phyloP scores from a whole-genome alignment of 2,888 invertebrate species.

The Blera fallax region DNA sequence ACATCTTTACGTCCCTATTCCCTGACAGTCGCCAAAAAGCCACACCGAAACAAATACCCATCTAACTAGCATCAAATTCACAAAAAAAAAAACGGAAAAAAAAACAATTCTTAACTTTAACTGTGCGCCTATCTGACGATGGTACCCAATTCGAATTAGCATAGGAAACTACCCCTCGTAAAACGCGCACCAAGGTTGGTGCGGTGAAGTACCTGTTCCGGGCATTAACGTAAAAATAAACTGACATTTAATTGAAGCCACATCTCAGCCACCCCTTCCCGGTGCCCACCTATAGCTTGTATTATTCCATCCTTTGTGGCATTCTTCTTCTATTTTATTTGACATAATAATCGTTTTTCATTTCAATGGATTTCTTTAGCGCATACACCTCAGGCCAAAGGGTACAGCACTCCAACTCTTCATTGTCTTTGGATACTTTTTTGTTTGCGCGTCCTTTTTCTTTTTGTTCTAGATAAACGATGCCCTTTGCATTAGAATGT shows the following conservation, averaged over 20 bases:
- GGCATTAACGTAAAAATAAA: constrained; percentile 68
- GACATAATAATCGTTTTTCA: constrained; percentile 81
- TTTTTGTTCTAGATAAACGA: constrained; percentile 56
- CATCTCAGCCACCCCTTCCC: constrained; percentile 48
- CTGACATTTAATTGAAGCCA: constrained; percentile 72
- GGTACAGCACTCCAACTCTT: constrained; percentile 32
- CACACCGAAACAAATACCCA: not conserved
- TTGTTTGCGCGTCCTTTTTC: constrained; percentile 17
- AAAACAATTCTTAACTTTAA: not conserved
- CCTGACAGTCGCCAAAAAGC: constrained; percentile 18
- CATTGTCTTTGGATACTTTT: constrained; percentile 20
- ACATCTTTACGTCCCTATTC: constrained; percentile 19
- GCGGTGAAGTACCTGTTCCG: constrained; percentile 43
- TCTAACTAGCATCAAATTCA: constrained; percentile 4
- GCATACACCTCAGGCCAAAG: constrained; percentile 53
- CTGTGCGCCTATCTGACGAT: constrained; percentile 1
- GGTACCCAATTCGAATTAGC: constrained; percentile 58
- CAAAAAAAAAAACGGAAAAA: constrained; percentile 3
- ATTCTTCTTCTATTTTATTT: constrained; percentile 75
- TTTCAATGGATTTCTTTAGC: constrained; percentile 77
- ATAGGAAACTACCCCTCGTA: constrained; percentile 57
- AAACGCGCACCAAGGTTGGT: not conserved
- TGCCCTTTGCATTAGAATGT: constrained; percentile 71
- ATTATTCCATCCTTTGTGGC: constrained; percentile 2
- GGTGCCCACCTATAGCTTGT: not conserved